These are phyloP conservation scores for Dicyrtoma fusca DNA, from an alignment of 2,888 invertebrate species.

Conservation along the genomic window DNA sequence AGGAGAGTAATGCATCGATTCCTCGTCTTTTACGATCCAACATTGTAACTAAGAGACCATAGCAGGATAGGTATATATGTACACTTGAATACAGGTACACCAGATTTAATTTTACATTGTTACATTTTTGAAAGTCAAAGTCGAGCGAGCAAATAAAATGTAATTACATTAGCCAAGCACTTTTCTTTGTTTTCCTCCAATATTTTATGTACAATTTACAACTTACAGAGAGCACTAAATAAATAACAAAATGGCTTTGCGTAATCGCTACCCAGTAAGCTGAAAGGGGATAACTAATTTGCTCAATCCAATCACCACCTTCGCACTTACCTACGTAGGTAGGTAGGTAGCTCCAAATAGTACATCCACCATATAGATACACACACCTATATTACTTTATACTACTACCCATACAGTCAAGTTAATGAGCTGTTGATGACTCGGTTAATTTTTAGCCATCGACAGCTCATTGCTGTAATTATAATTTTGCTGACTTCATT, in stretches of 20 bases:
- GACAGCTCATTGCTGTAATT: constrained; percentile 20
- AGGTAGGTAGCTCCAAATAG: background rate
- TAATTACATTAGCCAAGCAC: background rate
- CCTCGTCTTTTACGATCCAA: too few relatives aligned
- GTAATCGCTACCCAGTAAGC: background rate
- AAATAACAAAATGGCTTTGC: too few relatives aligned
- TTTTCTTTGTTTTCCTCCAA: too few relatives aligned
- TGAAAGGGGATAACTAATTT: background rate
- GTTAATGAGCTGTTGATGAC: constrained; percentile 34
- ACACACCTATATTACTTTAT: background rate
- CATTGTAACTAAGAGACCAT: too few relatives aligned
- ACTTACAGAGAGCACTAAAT: too few relatives aligned
- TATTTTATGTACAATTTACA: too few relatives aligned
- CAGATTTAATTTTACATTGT: too few relatives aligned
- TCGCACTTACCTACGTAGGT: too few relatives aligned
- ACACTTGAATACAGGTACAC: too few relatives aligned
- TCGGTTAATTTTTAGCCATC: constrained; percentile 22
- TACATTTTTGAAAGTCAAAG: background rate
- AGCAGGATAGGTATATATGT: too few relatives aligned
- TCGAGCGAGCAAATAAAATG: constrained; percentile 1
- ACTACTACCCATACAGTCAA: background rate
- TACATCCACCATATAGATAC: background rate
- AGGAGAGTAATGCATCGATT: too few relatives aligned
- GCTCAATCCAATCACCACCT: background rate
- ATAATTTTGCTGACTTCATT: constrained; percentile 26